These are phyloP conservation scores for Eumerus sabulonum DNA, from an alignment of 2,888 invertebrate species.

Conservation along the genomic window DNA sequence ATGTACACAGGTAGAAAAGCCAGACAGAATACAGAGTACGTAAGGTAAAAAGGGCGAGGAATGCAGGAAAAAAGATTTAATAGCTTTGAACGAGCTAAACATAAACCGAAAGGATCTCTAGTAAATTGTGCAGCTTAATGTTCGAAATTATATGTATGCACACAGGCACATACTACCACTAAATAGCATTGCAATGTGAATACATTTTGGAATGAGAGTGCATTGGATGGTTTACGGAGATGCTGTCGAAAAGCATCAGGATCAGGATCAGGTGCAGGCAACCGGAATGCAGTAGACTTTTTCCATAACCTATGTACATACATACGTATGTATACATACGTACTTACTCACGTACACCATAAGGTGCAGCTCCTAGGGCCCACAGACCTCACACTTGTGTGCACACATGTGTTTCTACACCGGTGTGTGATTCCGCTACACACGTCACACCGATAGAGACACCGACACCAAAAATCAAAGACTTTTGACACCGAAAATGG, in stretches of 20 bases:
- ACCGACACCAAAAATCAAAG: no score
- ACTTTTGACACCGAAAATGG: no score
- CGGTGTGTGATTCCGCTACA: no score
- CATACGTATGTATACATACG: constrained; percentile 5
- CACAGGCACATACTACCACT: no score
- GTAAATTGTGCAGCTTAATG: constrained; percentile 44
- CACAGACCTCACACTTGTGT: no score
- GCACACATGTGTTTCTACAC: no score
- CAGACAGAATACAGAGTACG: no score
- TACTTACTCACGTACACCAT: no score
- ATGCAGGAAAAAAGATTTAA: constrained; percentile 24
- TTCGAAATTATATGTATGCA: constrained; percentile 40
- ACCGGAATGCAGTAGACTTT: not conserved
- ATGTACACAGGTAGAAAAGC: no score
- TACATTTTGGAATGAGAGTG: constrained; percentile 37
- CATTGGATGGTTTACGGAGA: constrained; percentile 29
- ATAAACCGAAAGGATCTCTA: constrained; percentile 9
- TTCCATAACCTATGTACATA: not conserved
- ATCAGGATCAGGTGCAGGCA: constrained; percentile 37
- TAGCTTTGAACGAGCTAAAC: constrained; percentile 24
- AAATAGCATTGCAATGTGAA: constrained; percentile 13
- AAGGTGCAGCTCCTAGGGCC: constrained; percentile 9
- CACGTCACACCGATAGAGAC: no score
- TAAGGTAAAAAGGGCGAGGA: not conserved
- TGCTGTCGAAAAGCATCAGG: constrained; percentile 48